Evolutionary conservation across 2,888 invertebrate genomes (phyloP), one percentile per base, ranked within the genome.

Genomic region (Odontomyia ornata): DNA sequence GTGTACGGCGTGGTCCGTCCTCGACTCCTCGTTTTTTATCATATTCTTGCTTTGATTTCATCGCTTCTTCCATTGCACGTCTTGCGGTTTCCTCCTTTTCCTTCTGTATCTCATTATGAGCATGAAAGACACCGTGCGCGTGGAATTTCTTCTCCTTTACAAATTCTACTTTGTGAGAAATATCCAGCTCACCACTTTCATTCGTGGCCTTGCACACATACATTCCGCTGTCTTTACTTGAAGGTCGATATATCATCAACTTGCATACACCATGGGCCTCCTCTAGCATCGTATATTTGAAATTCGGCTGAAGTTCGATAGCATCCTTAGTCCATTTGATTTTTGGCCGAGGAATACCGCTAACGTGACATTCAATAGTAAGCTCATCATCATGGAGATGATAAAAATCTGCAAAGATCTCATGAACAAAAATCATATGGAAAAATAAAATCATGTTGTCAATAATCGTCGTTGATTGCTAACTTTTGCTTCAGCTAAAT

Each of bases 201-300:
- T 93, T 94, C n/a, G 87, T 86, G 0, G 93, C 93, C 81, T 90
- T 91, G 81, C 93, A 91, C 67, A 89, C 89, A 82, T 92, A 93
- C 80, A 90, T 88, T 1, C 93, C 93, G 28, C 89, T 88, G 83
- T 94, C 93, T 69, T 84, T 87, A 78, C 88, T 88, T 47, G 87
- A 86, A 0, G 92, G 86, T 62, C 89, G 89, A 21, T 85, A 86
- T 46, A 93, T 89, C 15, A 87, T 86, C 13, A 93, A 84, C 21
- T 87, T 88, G 82, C 89, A 91, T 15, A 88, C 86, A 11, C 87
- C 86, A 75, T 87, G 87, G 1, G 85, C 87, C 77, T 86, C 86
- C 76, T 86, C 86, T 0, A 86, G 78, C 76, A 85, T 81, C 7
- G 86, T 86, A 77, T 85, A 86, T 77, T 86, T 87, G 62, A 83